Evolutionary conservation across 2,888 invertebrate genomes (phyloP).

Genomic region (Autographa gamma): DNA sequence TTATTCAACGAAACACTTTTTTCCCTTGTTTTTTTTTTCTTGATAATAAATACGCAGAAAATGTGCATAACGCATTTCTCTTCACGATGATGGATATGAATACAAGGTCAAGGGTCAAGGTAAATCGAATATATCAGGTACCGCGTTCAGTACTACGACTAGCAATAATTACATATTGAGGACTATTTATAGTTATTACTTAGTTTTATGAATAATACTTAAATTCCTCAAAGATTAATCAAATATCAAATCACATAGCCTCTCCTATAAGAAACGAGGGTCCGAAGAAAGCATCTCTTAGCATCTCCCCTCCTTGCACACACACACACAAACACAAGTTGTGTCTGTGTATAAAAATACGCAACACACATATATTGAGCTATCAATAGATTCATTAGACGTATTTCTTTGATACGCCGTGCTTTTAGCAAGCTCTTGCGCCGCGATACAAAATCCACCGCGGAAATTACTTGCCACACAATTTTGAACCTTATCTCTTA

Average conservation of each 20-base stretch:
- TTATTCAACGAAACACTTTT: no score
- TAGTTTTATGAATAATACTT: not conserved
- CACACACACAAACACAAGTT: conserved; percentile 70
- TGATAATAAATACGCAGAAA: no score
- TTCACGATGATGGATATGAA: no score
- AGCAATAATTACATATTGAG: no score
- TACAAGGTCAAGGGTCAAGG: no score
- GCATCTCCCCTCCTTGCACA: conserved; percentile 82
- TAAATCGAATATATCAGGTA: no score
- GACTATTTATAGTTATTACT: no score
- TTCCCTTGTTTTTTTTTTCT: no score
- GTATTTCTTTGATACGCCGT: conserved; percentile 86
- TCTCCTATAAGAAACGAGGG: conserved; percentile 84
- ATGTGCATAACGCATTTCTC: no score
- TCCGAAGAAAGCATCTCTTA: conserved; percentile 88
- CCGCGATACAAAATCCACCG: conserved; percentile 63
- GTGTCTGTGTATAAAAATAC: conserved; percentile 80
- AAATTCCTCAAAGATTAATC: not conserved
- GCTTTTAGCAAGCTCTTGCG: conserved; percentile 81
- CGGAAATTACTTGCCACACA: conserved; percentile 34
- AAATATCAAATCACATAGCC: conserved; percentile 67
- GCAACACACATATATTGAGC: conserved; percentile 79
- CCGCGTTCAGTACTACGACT: no score
- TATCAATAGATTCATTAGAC: conserved; percentile 88
- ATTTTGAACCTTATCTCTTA: conserved; percentile 64